Percentiles rank a stretch among this genome's conserved stretches.
Conservation (phyloP, 2,113 vertebrate genomes). For the Oreocharis arfaki region DNA sequence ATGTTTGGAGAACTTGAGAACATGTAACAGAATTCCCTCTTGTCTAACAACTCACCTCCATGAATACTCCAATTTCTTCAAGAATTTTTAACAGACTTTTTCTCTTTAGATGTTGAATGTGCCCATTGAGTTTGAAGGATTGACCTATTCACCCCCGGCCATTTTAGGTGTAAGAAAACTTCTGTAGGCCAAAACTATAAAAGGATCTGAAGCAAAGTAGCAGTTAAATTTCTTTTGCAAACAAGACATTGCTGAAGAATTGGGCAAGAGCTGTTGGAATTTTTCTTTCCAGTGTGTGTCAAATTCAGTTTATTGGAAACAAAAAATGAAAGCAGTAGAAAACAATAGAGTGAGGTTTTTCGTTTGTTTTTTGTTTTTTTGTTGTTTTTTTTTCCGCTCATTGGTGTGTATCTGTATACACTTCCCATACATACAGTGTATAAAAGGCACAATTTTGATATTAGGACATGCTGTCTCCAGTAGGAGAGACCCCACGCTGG, state of each 20-base stretch:
- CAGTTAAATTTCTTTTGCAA: not conserved
- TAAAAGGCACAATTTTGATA: not conserved
- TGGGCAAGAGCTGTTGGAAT: not conserved
- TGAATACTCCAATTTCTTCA: not conserved
- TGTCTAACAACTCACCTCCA: conserved; percentile 4
- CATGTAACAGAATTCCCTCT: conserved; percentile 22
- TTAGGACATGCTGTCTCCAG: too few relatives aligned
- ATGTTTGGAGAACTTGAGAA: conserved; percentile 29
- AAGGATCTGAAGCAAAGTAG: not conserved
- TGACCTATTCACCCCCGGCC: conserved; percentile 8
- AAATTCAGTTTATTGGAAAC: not conserved
- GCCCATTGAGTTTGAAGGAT: not conserved
- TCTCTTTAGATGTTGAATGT: conserved; percentile 8
- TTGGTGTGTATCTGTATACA: not conserved
- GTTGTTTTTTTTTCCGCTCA: not conserved
- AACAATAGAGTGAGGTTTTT: not conserved
- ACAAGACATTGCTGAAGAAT: not conserved
- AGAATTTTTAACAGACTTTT: conserved; percentile 16
- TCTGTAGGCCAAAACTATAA: conserved; percentile 13
- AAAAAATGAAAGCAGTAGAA: not conserved
- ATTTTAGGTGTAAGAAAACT: conserved; percentile 9
- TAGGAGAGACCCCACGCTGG: not conserved
- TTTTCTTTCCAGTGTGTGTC: not conserved
- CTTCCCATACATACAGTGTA: accelerated
- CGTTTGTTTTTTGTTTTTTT: not conserved